Evolutionary conservation across 2,888 invertebrate species (phyloP), one percentile per base, ranked within the genome.

Genomic region (Xestoiulus laeticollis): DNA sequence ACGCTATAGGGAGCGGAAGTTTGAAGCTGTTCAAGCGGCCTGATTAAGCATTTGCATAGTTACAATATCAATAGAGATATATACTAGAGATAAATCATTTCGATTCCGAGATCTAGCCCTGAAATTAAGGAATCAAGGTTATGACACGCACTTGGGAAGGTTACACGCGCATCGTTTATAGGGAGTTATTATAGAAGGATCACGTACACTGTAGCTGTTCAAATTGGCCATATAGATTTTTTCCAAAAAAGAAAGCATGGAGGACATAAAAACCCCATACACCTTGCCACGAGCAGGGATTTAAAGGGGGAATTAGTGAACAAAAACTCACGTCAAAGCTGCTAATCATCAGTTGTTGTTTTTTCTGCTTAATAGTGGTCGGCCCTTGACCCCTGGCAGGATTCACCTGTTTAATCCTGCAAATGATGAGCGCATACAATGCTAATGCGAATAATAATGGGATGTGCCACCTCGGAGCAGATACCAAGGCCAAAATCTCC

Each of bases 31-130:
- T 22, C 26, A 68, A 8, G 68, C 26, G 26, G n/a, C 38, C 38
- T 38, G 38, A 38, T 38, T 38, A 38, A 8, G 8, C 68, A 68
- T 68, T 68, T 26, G 68, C 68, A 68, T 68, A 68, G 26, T 68
- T 22, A 68, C 68, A 68, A 68, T 68, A 22, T 68, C 68, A 68
- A 68, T 68, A 68, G 26, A 68, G 68, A 68, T 68, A 68, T n/a
- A n/a, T 0, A 68, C 22, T 10, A 26, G 26, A 22, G 68, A 68
- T 68, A 68, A 68, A 68, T 68, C 26, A 68, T 26, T 68, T 68
- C 68, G 68, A 26, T 68, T 22, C 68, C 6, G 10, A 68, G 26
- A 68, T 68, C 68, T 68, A 68, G 68, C 68, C 68, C 68, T 68
- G 68, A 68, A 68, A 68, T 22, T 10, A 10, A 68, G 68, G 26